Evolutionary conservation across 2,797 vertebrate genomes (phyloP).

Genomic region (Coregonus ussuriensis): DNA sequence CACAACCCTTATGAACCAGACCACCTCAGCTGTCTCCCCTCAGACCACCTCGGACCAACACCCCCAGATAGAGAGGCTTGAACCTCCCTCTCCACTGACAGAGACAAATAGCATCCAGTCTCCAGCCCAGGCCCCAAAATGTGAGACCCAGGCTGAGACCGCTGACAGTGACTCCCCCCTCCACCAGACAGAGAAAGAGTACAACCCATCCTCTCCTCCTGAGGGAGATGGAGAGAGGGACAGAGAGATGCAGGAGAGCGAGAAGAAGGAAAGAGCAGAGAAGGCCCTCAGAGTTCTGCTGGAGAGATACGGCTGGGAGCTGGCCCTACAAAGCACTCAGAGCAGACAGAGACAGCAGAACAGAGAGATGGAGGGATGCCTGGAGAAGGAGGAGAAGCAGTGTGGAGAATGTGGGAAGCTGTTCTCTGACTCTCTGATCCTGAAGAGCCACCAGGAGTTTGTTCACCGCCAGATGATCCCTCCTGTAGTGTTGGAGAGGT

Average conservation of each 20-base stretch:
- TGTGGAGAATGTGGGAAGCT: constrained; percentile 91
- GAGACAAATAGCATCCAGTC: constrained; percentile 53
- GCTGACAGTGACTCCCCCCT: constrained; percentile 36
- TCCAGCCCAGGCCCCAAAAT: constrained; percentile 30
- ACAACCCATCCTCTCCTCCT: constrained; percentile 40
- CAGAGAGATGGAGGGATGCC: constrained; percentile 52
- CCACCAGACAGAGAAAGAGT: constrained; percentile 78
- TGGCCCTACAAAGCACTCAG: constrained; percentile 97
- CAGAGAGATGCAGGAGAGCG: constrained; percentile 50
- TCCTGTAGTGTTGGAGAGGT: constrained; percentile 89
- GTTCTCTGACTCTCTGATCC: constrained; percentile 94
- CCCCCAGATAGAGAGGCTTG: background rate
- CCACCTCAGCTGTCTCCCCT: constrained; percentile 61
- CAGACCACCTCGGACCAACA: constrained; percentile 66
- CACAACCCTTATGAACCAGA: constrained; percentile 78
- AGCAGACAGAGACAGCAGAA: constrained; percentile 90
- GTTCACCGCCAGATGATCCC: constrained; percentile 92
- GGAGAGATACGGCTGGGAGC: constrained; percentile 96
- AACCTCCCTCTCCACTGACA: constrained; percentile 41
- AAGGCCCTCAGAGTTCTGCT: constrained; percentile 87
- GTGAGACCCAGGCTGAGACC: constrained; percentile 45
- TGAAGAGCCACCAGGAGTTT: constrained; percentile 98
- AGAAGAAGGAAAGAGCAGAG: constrained; percentile 29
- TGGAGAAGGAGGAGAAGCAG: constrained; percentile 81
- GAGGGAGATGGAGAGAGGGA: constrained; percentile 76